Evolutionary conservation across 2,113 vertebrate species (phyloP), one percentile per base, ranked within the genome.

Genomic region (Trichomycterus rosablanca): DNA sequence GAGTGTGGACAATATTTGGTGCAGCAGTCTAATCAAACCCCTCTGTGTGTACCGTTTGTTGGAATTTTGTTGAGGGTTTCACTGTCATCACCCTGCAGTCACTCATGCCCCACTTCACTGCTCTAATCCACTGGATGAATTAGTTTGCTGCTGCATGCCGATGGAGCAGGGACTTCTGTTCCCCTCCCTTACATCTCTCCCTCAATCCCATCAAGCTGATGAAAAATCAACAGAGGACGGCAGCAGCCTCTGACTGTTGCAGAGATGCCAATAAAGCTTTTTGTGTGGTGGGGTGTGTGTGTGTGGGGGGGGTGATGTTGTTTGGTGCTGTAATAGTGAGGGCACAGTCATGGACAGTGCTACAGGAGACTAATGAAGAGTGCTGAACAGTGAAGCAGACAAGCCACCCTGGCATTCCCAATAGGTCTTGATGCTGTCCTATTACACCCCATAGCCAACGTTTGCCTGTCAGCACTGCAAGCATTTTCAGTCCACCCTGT

Each of bases 121-220:
- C 73, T 23, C 63, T 82, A 79, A 81, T 78, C 76, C 76, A 72
- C 71, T 77, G 71, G 44, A 68, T 76, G 59, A 79, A 78, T 79
- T 75, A 34, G 73, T 72, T 79, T 79, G 57, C 63, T 49, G 59
- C 62, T 43, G 64, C 51, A 68, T 24, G 16, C 8, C 48, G 54
- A 53, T 55, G 45, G 28, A 60, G 18, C 43, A 22, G 39, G 18
- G 7, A 11, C 3, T 16, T 34, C 16, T 1, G 5, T 32, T 14
- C 10, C 45, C 5, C 9, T 8, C 61, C 3, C 1, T 20, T 1
- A 10, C 19, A 8, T 1, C 34, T 5, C 28, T 16, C 24, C 7
- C 22, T 18, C 20, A 14, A 30, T 26, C 30, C 34, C 57, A 57
- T 56, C 50, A 61, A 49, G 19, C 37, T 52, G 51, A 66, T 71